phyloP scores from a whole-genome alignment of 2,888 invertebrate species.

The Spialia ferax region DNA sequence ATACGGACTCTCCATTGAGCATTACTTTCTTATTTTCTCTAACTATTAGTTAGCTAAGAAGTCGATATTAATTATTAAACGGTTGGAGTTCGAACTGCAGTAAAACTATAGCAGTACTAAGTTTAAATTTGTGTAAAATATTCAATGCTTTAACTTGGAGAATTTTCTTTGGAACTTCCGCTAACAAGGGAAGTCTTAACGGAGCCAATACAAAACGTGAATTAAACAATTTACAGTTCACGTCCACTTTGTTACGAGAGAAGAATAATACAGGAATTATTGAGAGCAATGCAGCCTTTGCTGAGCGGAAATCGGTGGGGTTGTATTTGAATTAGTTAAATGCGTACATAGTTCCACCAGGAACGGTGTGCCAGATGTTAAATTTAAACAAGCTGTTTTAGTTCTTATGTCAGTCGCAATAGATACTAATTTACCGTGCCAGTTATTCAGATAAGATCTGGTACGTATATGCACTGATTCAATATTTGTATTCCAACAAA shows the following conservation, averaged over 20 bases:
- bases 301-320: constrained; percentile 41
- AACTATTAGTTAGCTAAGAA: constrained; percentile 9
- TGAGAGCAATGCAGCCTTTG: constrained; percentile 32
- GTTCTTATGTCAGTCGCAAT: constrained; percentile 16
- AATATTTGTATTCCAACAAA: constrained; percentile 55
- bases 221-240: constrained; percentile 35
- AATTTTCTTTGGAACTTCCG: constrained; percentile 38
- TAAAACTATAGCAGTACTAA: constrained; percentile 20
- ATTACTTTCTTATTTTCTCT: not conserved
- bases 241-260: constrained; percentile 30
- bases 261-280: constrained; percentile 33
- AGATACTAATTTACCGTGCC: constrained; percentile 23
- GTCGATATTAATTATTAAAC: constrained; percentile 27
- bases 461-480: constrained; percentile 44
- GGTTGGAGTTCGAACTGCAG: constrained; percentile 17
- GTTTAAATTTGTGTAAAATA: constrained; percentile 39
- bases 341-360: constrained; percentile 30
- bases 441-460: constrained; percentile 25
- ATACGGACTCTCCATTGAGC: not conserved
- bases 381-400: constrained; percentile 15
- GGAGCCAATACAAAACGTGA: constrained; percentile 32
- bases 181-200: constrained; percentile 36
- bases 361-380: constrained; percentile 22
- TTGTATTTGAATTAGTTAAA: constrained; percentile 41
- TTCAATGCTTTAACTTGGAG: constrained; percentile 32